These are phyloP conservation scores for Piaya cayana DNA, from an alignment of 2,113 vertebrate genomes.

Conservation along the genomic window DNA sequence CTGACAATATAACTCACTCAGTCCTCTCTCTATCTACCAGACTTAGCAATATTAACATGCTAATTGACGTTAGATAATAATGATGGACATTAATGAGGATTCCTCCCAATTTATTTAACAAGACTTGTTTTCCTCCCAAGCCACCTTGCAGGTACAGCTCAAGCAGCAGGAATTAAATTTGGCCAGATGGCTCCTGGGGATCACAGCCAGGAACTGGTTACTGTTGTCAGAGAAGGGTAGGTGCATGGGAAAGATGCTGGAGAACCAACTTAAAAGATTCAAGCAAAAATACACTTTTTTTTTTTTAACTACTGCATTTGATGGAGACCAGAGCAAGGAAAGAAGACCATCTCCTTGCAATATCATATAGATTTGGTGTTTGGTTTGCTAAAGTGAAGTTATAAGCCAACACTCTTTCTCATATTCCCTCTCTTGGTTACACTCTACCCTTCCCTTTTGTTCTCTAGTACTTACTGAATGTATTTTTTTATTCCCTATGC, in stretches of 20 bases:
- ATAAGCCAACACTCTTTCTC: not conserved
- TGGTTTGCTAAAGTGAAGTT: not conserved
- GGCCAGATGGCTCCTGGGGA: not conserved
- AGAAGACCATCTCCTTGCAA: not conserved
- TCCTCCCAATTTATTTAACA: not conserved
- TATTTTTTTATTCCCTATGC: not conserved
- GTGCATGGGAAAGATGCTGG: not conserved
- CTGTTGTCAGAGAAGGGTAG: not conserved
- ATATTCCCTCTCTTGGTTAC: not conserved
- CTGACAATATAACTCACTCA: constrained; percentile 4
- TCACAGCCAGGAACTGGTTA: not conserved
- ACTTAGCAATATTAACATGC: constrained; percentile 11
- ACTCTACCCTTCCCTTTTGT: not conserved
- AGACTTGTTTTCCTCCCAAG: not conserved
- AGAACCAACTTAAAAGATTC: not conserved
- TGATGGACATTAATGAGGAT: not conserved
- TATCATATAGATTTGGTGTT: not conserved
- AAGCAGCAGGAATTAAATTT: not conserved
- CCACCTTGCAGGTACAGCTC: not conserved
- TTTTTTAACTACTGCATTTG: not conserved
- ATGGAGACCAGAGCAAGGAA: not conserved
- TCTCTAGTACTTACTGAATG: not conserved
- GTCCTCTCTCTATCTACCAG: not conserved
- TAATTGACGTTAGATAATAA: constrained; percentile 24
- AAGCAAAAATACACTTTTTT: not conserved